These are phyloP conservation scores for Scylla paramamosain DNA, from an alignment of 1,140 invertebrate species.

Conservation along the genomic window DNA sequence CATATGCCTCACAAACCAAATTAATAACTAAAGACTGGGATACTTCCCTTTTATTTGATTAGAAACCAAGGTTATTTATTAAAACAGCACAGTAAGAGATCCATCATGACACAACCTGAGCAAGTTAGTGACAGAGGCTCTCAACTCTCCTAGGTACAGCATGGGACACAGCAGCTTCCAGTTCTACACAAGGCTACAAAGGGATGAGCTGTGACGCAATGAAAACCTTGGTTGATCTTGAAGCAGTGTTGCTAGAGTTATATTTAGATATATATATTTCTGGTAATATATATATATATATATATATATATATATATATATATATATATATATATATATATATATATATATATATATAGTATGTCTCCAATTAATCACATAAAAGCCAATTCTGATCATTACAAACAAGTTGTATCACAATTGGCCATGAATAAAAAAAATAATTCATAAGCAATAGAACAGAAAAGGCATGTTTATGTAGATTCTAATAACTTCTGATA, in stretches of 20 bases:
- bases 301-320: background rate
- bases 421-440: slow-evolving; percentile 46
- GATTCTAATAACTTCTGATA: slow-evolving; percentile 71
- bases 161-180: slow-evolving; percentile 47
- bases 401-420: slow-evolving; percentile 65
- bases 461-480: slow-evolving; percentile 61
- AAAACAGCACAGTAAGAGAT: slow-evolving; percentile 21
- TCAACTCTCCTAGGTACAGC: slow-evolving; percentile 52
- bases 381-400: slow-evolving; percentile 55
- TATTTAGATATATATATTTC: background rate
- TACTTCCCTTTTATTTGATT: background rate
- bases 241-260: slow-evolving; percentile 56
- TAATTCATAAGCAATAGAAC: slow-evolving; percentile 71
- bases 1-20: slow-evolving; percentile 22
- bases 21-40: background rate
- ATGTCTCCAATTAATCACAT: slow-evolving; percentile 43
- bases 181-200: slow-evolving; percentile 55
- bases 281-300: slow-evolving; percentile 16
- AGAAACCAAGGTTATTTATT: slow-evolving; percentile 5
- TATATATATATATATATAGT: background rate
- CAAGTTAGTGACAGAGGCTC: background rate
- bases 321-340: slow-evolving; percentile 26
- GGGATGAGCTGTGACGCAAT: slow-evolving; percentile 4
- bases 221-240: slow-evolving; percentile 22
- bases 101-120: background rate